Percentiles rank a stretch among this genome's conserved stretches.
These are phyloP conservation scores for Ambastaia sidthimunki DNA, from an alignment of 2,797 vertebrate species.

Conservation along the genomic window DNA sequence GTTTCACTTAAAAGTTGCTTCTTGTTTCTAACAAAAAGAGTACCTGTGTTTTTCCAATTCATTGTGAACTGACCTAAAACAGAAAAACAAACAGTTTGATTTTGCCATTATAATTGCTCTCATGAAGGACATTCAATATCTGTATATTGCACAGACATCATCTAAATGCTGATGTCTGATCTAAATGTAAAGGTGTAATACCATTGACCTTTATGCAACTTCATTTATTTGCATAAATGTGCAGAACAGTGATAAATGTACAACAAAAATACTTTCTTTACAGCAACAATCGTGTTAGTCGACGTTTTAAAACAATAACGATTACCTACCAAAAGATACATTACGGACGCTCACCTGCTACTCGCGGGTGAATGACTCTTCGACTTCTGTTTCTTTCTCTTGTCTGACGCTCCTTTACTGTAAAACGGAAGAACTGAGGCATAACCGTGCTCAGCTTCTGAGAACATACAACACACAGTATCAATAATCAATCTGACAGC, in stretches of 20 bases:
- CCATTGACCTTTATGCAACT: too few species aligned
- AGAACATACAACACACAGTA: conserved; percentile 31
- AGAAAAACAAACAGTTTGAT: background rate
- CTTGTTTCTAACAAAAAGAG: background rate
- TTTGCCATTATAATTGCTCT: background rate
- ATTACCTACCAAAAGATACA: background rate
- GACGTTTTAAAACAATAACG: too few species aligned
- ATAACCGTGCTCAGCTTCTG: conserved; percentile 94
- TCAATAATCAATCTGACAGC: background rate
- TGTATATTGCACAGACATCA: too few species aligned
- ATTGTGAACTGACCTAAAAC: conserved; percentile 90
- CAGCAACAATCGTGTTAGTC: too few species aligned
- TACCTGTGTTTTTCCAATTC: conserved; percentile 96
- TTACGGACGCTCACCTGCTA: conserved; percentile 75
- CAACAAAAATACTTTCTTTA: too few species aligned
- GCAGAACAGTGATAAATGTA: too few species aligned
- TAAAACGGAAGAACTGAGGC: conserved; percentile 83
- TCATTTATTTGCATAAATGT: too few species aligned
- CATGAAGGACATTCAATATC: too few species aligned
- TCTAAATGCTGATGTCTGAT: too few species aligned
- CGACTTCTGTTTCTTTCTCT: conserved; percentile 78
- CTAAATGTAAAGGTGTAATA: too few species aligned
- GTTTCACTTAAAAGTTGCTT: background rate
- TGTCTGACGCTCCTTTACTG: conserved; percentile 69
- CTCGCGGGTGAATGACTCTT: conserved; percentile 77